phyloP scores from a whole-genome alignment of 1,140 invertebrate species.

The Psilanteris sp. region DNA sequence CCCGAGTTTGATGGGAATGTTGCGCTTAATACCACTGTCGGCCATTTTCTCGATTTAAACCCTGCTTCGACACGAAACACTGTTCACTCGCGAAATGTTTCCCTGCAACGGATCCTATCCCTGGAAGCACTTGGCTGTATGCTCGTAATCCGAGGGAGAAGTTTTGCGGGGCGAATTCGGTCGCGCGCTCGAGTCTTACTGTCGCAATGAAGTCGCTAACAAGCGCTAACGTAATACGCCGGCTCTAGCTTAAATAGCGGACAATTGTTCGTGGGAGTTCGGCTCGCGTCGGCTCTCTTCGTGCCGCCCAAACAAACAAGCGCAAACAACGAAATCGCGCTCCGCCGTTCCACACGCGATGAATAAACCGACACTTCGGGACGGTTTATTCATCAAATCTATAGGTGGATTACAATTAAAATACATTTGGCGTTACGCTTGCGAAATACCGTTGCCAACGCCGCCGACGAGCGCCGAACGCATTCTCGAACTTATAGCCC shows the following conservation, averaged over 20 bases:
- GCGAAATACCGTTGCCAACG: too few species aligned
- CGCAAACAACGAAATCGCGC: slow-evolving; percentile 22
- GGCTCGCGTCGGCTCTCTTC: slow-evolving; percentile 54
- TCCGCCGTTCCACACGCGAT: slow-evolving; percentile 18
- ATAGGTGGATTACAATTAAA: slow-evolving; percentile 12
- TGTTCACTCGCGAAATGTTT: slow-evolving; percentile 13
- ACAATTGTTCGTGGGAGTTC: slow-evolving; percentile 70
- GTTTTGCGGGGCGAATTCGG: too few species aligned
- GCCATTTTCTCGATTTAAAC: slow-evolving; percentile 81
- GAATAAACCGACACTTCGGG: slow-evolving; percentile 16
- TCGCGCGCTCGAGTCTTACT: slow-evolving; percentile 5
- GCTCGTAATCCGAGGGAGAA: neutral
- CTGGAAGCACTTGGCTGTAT: slow-evolving; percentile 16
- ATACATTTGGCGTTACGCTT: neutral
- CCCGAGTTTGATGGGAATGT: slow-evolving; percentile 95
- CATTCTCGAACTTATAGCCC: too few species aligned
- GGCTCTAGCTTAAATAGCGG: slow-evolving; percentile 75
- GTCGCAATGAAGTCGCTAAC: slow-evolving; percentile 64
- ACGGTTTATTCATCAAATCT: slow-evolving; percentile 35
- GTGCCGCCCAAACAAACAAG: slow-evolving; percentile 57
- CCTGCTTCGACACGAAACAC: slow-evolving; percentile 36
- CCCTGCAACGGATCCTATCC: neutral
- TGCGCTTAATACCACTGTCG: slow-evolving; percentile 88
- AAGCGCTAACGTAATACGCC: slow-evolving; percentile 67
- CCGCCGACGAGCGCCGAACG: too few species aligned